Base-by-base conservation (phyloP, 2,797 vertebrate species). In the Huso huso region DNA sequence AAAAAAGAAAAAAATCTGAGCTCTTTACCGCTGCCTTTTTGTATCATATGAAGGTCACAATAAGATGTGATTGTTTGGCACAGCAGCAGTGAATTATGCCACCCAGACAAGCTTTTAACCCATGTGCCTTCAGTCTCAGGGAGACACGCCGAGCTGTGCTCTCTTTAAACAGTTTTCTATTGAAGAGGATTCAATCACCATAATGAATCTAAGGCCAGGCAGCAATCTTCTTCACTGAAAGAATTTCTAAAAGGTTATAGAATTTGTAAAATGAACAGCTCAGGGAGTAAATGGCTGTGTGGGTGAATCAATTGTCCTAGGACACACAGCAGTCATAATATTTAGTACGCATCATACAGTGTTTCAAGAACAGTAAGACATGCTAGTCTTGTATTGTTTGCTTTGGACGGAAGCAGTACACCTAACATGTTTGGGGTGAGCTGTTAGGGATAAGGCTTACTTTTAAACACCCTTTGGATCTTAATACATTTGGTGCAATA, bases 101-200 rank as follows among this genome's bases (percentile, higher is more conserved):
- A 92, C 89, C 90, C 88, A 91, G 91, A 91, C 87, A 86, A 89
- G 90, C 89, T 92, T 91, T 92, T 92, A 92, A 93, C 89, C 91
- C 89, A 87, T 89, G 88, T 85, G 88, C 91, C 87, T 92, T 88
- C 85, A 80, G 86, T 90, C 87, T 83, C 84, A 87, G 83, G 84
- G 84, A 88, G 81, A 87, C 86, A 80, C 82, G 79, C 84, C 79
- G 83, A 83, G 85, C 76, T 87, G 80, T 81, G 83, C 84, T 84
- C 82, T 85, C 77, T 85, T 90, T 91, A 88, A 92, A 92, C 93
- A 90, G 87, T 89, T 89, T 91, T 92, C 89, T 92, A 91, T 91
- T 92, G 93, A 94, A 93, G 88, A 91, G 88, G 90, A 92, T 92
- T 94, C 91, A 90, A 92, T 94, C 92, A 92, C 89, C 91, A 90